Percentiles rank a stretch among this genome's conserved stretches.
These are phyloP conservation scores for Pollachius pollachius DNA, from an alignment of 2,113 vertebrate species.

Conservation along the genomic window DNA sequence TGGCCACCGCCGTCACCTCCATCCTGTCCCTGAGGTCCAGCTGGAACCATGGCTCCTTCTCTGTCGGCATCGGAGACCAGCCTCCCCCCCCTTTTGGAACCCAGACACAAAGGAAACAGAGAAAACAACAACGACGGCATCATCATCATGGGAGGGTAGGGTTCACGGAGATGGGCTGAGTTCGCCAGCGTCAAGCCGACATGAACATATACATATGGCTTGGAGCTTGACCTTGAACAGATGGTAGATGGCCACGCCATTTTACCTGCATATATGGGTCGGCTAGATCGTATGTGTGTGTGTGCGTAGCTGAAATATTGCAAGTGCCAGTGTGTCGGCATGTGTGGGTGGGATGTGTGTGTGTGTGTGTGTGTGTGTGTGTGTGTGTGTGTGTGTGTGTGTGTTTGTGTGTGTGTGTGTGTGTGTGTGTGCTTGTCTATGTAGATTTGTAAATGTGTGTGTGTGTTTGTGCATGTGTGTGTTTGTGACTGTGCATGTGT, in stretches of 20 bases:
- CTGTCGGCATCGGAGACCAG: conserved; percentile 87
- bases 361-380: too few relatives aligned
- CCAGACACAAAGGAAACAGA: not conserved
- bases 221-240: not conserved
- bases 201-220: not conserved
- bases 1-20: conserved; percentile 88
- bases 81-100: conserved; percentile 81
- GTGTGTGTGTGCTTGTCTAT: too few relatives aligned
- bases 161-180: not conserved
- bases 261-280: not conserved
- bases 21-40: conserved; percentile 88
- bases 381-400: too few relatives aligned
- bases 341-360: too few relatives aligned
- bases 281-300: not conserved
- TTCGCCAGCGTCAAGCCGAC: not conserved
- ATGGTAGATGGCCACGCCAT: not conserved
- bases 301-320: not conserved
- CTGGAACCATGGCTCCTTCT: conserved; percentile 91
- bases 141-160: not conserved
- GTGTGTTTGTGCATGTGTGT: too few relatives aligned
- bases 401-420: too few relatives aligned
- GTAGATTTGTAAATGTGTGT: too few relatives aligned
- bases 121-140: not conserved
- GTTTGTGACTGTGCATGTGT: too few relatives aligned
- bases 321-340: too few relatives aligned